A percentile compares a stretch with the other conserved stretches of the same genome.
Conservation (phyloP, 1,140 invertebrate genomes). For the Watersipora subatra region DNA sequence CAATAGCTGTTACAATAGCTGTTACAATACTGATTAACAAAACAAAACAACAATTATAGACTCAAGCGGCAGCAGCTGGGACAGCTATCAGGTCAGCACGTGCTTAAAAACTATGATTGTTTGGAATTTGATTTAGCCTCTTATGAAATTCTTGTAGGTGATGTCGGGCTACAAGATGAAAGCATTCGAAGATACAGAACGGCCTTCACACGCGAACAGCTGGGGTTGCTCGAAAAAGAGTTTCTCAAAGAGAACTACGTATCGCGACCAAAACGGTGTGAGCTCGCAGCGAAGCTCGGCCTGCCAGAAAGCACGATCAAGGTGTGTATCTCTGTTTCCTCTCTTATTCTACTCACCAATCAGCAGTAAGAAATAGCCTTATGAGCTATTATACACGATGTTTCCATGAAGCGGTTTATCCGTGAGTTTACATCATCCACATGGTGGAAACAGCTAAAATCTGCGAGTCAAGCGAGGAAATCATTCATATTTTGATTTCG, state of each 20-base stretch:
- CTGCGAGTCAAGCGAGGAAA: too few species aligned
- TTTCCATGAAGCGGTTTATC: background rate
- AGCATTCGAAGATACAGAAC: slow-evolving; percentile 78
- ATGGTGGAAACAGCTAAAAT: too few species aligned
- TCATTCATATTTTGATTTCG: too few species aligned
- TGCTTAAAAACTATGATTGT: too few species aligned
- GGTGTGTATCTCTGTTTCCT: slow-evolving; percentile 50
- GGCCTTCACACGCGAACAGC: slow-evolving; percentile 90
- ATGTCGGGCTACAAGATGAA: background rate
- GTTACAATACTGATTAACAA: too few species aligned
- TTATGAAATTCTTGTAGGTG: background rate
- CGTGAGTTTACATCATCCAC: background rate
- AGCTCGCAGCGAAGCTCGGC: slow-evolving; percentile 81
- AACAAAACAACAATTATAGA: too few species aligned
- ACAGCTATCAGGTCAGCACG: too few species aligned
- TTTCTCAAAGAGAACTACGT: slow-evolving; percentile 97
- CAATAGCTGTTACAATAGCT: too few species aligned
- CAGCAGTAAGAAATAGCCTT: too few species aligned
- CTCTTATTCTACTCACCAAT: background rate
- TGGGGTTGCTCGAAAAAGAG: slow-evolving; percentile 85
- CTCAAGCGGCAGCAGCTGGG: too few species aligned
- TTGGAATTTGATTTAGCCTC: too few species aligned
- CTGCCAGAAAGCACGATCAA: slow-evolving; percentile 96
- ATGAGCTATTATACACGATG: too few species aligned
- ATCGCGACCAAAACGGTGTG: slow-evolving; percentile 77